Percentiles rank a stretch among this genome's conserved stretches.
These are phyloP conservation scores for Xenopus borealis DNA, from an alignment of 2,113 vertebrate species.

Conservation along the genomic window DNA sequence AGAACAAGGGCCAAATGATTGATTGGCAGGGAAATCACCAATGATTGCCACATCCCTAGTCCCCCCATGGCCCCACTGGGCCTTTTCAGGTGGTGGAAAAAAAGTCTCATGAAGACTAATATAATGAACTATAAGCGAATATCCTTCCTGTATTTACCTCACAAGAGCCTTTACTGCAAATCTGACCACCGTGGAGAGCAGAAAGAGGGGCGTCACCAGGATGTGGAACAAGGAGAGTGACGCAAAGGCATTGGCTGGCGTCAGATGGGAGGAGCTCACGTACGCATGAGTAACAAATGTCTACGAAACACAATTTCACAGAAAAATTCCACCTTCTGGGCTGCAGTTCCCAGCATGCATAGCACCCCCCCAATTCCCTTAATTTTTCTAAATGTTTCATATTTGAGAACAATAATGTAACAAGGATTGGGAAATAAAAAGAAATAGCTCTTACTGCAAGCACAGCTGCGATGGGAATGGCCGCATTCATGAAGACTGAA, in stretches of 20 bases:
- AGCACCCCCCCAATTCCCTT: too few relatives aligned
- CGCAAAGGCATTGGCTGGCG: constrained; percentile 82
- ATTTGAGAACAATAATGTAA: too few relatives aligned
- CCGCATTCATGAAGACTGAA: constrained; percentile 96
- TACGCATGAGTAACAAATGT: constrained; percentile 83
- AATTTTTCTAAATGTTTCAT: too few relatives aligned
- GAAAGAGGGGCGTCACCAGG: constrained; percentile 90
- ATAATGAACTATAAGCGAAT: too few relatives aligned
- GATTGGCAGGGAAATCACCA: too few relatives aligned
- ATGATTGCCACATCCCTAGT: too few relatives aligned
- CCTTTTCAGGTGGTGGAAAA: too few relatives aligned
- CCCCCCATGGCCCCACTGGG: too few relatives aligned
- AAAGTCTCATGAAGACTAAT: too few relatives aligned
- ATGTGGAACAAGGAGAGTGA: constrained; percentile 92
- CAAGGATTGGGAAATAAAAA: neutral
- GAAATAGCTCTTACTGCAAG: constrained; percentile 77
- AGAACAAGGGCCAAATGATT: too few relatives aligned
- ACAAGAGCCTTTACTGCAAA: constrained; percentile 93
- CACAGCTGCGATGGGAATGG: constrained; percentile 93
- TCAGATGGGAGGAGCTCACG: constrained; percentile 56
- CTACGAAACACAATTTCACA: constrained; percentile 54
- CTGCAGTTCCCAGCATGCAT: too few relatives aligned
- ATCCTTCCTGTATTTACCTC: constrained; percentile 66
- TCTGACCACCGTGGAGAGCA: constrained; percentile 93
- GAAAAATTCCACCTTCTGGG: neutral